Conservation (phyloP, 2,113 vertebrate genomes). For the Eptesicus fuscus region DNA sequence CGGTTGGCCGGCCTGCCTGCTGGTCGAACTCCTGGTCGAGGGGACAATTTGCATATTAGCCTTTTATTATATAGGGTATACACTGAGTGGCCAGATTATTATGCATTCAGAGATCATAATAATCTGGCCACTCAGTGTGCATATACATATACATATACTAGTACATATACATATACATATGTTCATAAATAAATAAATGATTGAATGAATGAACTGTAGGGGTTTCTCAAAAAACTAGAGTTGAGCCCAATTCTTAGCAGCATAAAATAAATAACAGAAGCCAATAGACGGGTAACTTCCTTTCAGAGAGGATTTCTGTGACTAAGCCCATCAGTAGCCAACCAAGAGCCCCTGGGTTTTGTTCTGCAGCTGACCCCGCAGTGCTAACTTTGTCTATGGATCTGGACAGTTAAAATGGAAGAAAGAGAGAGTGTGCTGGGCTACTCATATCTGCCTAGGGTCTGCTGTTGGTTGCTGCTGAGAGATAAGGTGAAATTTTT, state of each 20-base stretch:
- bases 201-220: not conserved
- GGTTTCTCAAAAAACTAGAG: not conserved
- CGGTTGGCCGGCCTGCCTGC: too few species aligned
- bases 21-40: too few species aligned
- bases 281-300: not conserved
- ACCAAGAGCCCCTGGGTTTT: conserved; percentile 4
- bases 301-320: conserved; percentile 39
- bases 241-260: not conserved
- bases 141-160: too few species aligned
- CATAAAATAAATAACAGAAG: conserved; percentile 22
- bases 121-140: too few species aligned
- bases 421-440: not conserved
- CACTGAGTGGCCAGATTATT: too few species aligned
- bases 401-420: not conserved
- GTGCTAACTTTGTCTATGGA: not conserved
- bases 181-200: not conserved
- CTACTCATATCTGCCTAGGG: not conserved
- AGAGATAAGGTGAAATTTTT: conserved; percentile 24
- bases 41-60: too few species aligned
- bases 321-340: conserved; percentile 24
- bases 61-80: too few species aligned
- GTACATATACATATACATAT: too few species aligned
- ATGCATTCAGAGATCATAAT: too few species aligned
- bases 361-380: not conserved
- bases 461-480: conserved; percentile 25